phyloP scores from a whole-genome alignment of 2,797 vertebrate species.

The Hephaestus fuliginosus region DNA sequence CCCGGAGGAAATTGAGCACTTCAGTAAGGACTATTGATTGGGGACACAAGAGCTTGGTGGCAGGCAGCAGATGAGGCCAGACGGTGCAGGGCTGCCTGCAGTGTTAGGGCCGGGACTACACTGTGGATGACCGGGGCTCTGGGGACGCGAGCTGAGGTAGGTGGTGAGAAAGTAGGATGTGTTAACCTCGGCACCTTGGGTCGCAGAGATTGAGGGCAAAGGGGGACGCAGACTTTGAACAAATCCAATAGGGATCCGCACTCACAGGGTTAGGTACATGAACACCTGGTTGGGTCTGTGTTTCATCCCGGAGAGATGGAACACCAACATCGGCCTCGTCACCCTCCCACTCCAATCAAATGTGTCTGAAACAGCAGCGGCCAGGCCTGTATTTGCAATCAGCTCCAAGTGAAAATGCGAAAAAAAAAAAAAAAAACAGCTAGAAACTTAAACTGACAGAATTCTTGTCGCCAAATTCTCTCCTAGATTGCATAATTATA shows the following conservation, averaged over 20 bases:
- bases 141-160: conserved; percentile 54
- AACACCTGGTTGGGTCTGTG: conserved; percentile 18
- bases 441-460: background rate
- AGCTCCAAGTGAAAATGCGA: background rate
- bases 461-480: background rate
- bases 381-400: background rate
- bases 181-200: conserved; percentile 71
- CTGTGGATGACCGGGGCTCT: conserved; percentile 59
- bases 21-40: conserved; percentile 87
- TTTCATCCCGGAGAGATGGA: conserved; percentile 28
- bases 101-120: conserved; percentile 58
- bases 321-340: conserved; percentile 20
- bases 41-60: conserved; percentile 78
- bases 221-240: conserved; percentile 24
- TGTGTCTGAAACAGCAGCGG: background rate
- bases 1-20: conserved; percentile 86
- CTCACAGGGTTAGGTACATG: background rate
- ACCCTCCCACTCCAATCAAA: background rate
- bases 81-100: conserved; percentile 65
- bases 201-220: conserved; percentile 38
- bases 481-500: conserved; percentile 23
- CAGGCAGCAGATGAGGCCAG: conserved; percentile 83
- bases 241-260: conserved; percentile 25
- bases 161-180: conserved; percentile 62
- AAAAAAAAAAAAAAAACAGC: conserved; percentile 2